Percentiles rank a stretch among this genome's conserved stretches.
phyloP scores from a whole-genome alignment of 2,113 vertebrate species.

The Tympanuchus pallidicinctus region DNA sequence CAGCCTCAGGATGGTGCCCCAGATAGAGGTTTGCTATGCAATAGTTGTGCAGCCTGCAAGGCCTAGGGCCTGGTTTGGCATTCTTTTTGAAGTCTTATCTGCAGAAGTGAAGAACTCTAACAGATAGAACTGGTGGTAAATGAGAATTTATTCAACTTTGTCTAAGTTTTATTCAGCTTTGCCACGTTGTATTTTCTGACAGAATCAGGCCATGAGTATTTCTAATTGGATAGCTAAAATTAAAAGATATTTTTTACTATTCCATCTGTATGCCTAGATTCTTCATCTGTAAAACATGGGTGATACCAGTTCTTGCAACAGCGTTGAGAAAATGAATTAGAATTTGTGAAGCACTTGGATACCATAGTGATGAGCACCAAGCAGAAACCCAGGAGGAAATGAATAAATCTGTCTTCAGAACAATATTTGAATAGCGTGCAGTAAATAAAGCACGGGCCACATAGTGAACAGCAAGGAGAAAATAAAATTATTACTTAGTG shows the following conservation, averaged over 20 bases:
- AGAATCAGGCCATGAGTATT: slow-evolving; percentile 29
- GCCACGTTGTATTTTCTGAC: not conserved
- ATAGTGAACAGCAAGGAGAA: slow-evolving; percentile 9
- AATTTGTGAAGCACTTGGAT: slow-evolving; percentile 42
- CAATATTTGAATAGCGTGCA: slow-evolving; percentile 53
- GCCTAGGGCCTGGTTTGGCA: not conserved
- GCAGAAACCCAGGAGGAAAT: slow-evolving; percentile 55
- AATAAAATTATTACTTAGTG: slow-evolving; percentile 35
- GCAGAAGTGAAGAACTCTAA: not conserved
- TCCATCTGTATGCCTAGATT: not conserved
- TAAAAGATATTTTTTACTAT: not conserved
- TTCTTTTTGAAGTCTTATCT: not conserved
- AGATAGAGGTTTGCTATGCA: rapidly evolving
- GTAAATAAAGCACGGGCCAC: slow-evolving; percentile 34
- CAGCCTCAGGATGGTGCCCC: not conserved
- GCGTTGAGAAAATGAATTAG: slow-evolving; percentile 28
- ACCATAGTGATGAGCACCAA: slow-evolving; percentile 39
- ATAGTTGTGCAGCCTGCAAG: not conserved
- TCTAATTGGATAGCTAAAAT: slow-evolving; percentile 27
- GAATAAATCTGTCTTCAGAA: slow-evolving; percentile 63
- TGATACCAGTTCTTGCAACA: not conserved
- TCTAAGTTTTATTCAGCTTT: not conserved
- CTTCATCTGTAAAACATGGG: slow-evolving; percentile 20
- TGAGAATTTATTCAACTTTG: not conserved
- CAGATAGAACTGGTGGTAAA: not conserved